These are phyloP conservation scores for Reinhardtius hippoglossoides DNA, from an alignment of 2,113 vertebrate species.

Conservation along the genomic window DNA sequence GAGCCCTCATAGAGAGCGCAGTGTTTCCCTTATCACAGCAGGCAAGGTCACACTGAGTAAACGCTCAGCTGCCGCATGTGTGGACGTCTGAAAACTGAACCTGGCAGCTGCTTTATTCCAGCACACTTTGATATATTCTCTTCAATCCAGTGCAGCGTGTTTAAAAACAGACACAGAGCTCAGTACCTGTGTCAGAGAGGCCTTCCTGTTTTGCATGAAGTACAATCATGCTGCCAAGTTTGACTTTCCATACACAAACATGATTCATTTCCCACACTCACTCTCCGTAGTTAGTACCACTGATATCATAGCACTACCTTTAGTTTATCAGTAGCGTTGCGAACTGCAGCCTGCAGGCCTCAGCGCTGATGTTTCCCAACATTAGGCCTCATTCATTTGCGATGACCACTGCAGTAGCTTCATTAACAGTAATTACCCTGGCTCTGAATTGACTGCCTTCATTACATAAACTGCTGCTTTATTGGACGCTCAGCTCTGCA, in stretches of 20 bases:
- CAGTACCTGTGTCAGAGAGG: neutral
- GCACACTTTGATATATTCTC: constrained; percentile 16
- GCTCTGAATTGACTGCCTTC: constrained; percentile 46
- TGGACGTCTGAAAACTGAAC: constrained; percentile 23
- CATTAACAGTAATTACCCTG: constrained; percentile 62
- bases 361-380: neutral
- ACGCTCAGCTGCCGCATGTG: constrained; percentile 65
- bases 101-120: constrained; percentile 50
- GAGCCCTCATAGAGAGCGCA: constrained; percentile 51
- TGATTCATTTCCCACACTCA: neutral
- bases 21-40: constrained; percentile 71
- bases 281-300: neutral
- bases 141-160: neutral
- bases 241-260: constrained; percentile 36
- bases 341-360: constrained; percentile 7
- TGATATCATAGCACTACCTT: constrained; percentile 15
- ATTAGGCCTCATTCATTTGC: constrained; percentile 16
- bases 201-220: constrained; percentile 67
- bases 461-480: constrained; percentile 52
- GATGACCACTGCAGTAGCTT: constrained; percentile 45
- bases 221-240: constrained; percentile 64
- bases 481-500: constrained; percentile 36
- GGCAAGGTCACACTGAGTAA: constrained; percentile 74
- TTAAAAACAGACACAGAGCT: neutral
- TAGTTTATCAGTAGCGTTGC: constrained; percentile 11